Conservation (phyloP, 2,888 invertebrate species). For the Lumbricus terrestris region DNA sequence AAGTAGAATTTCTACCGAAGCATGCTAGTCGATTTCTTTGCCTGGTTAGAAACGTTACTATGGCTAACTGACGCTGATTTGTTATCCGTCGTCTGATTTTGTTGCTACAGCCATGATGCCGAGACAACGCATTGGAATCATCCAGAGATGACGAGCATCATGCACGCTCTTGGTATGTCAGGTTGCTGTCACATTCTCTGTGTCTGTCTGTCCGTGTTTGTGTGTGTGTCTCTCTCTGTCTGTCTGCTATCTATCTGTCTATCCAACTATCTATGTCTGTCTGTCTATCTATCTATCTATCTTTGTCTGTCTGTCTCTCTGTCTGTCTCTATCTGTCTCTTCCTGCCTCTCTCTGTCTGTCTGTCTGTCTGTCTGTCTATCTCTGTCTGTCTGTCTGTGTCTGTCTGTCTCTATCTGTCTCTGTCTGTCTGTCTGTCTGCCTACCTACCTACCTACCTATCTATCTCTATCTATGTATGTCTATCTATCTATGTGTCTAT, state of each 20-base stretch:
- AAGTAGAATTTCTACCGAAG: background rate
- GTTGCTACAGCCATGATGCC: conserved; percentile 75
- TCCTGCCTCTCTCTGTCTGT: background rate
- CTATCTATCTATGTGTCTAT: no score
- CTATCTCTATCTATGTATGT: no score
- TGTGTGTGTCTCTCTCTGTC: background rate
- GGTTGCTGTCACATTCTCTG: background rate
- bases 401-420: background rate
- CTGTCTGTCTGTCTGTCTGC: background rate
- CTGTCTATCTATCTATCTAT: background rate
- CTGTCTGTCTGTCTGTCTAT: background rate
- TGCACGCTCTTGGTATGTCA: conserved; percentile 46
- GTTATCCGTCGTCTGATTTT: background rate
- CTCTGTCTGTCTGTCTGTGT: background rate
- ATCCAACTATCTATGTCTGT: background rate
- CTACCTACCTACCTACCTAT: no score
- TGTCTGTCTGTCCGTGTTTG: background rate
- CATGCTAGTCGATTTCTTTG: background rate
- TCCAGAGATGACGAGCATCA: conserved; percentile 94
- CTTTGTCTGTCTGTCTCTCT: background rate
- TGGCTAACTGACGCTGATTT: background rate
- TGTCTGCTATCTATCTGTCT: background rate
- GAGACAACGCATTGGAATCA: conserved; percentile 99
- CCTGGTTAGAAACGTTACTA: background rate
- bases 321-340: background rate